Base-by-base conservation (phyloP, 2,797 vertebrate genomes). In the Cuniculus paca region DNA sequence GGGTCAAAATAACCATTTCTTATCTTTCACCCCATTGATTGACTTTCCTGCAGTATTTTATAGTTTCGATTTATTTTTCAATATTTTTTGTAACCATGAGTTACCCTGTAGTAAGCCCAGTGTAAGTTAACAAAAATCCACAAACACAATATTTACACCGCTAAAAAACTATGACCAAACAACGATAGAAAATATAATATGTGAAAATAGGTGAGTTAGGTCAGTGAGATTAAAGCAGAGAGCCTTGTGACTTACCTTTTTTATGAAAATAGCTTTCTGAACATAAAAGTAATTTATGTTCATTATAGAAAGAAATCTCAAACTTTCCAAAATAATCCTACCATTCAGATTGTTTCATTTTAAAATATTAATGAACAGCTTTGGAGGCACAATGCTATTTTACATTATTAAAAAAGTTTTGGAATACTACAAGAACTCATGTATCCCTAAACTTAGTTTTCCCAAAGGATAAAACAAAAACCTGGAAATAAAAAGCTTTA, bases 401-500 rank as follows among this genome's bases (percentile, higher is more conserved):
- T 81, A 84, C n/a, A 34, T 84, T 79, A 70, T n/a, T 56, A 16
- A 7, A 56, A 56, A 56, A 56, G 16, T 60, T 77, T 60, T 48
- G 11, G 39, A 39, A 63, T 82, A 28, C 54, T 52, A 11, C 52
- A 90, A 89, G 61, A 80, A 52, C 16, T 87, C 26, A 50, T 79
- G 60, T 58, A 31, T 65, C n/a, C 50, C 61, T 22, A 36, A 91
- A 56, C 13, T 34, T 84, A 72, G 50, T 88, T 88, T 94, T 95
- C 80, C 74, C 68, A 48, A 68, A 92, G 39, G 39, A 34, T 74
- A 88, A 22, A 88, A 22, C 52, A 86, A 89, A 36, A 95, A 72
- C 31, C n/a, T 61, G 61, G 26, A 90, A 91, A 88, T 83, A 96
- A 87, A 88, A 89, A 86, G 24, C 34, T 39, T 83, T 87, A 4